Conservation (phyloP, 1,140 invertebrate genomes). For the Drosophila neocordata region DNA sequence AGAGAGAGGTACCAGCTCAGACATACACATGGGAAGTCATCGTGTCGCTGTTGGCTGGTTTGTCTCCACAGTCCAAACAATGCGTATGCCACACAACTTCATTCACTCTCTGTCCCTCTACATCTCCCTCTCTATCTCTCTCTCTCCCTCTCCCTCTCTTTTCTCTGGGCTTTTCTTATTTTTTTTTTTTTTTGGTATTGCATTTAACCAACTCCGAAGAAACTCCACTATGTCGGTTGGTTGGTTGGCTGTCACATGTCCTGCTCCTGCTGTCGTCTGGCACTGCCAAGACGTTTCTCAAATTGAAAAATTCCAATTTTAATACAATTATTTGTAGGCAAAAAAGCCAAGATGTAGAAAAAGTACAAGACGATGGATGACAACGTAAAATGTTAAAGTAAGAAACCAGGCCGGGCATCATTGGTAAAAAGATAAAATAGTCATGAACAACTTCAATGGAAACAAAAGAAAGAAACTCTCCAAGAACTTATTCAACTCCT, state of each 20-base stretch:
- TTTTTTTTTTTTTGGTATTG: conserved; percentile 16
- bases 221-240: conserved; percentile 23
- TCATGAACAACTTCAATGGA: neutral
- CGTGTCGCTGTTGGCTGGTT: conserved; percentile 40
- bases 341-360: conserved; percentile 26
- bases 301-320: conserved; percentile 70
- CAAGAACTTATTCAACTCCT: neutral
- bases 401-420: neutral
- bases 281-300: conserved; percentile 53
- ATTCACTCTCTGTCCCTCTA: neutral
- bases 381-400: neutral
- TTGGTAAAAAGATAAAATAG: neutral
- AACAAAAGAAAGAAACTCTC: neutral
- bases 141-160: too few species aligned
- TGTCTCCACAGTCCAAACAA: conserved; percentile 46
- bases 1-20: conserved; percentile 23
- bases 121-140: neutral
- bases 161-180: neutral
- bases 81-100: conserved; percentile 52
- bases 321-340: conserved; percentile 60
- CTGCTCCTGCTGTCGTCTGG: conserved; percentile 26
- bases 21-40: conserved; percentile 50
- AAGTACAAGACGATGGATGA: conserved; percentile 12
- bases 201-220: conserved; percentile 18
- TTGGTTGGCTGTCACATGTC: conserved; percentile 51